Evolutionary conservation across 2,113 vertebrate genomes (phyloP).

Genomic region (Grantiella picta): DNA sequence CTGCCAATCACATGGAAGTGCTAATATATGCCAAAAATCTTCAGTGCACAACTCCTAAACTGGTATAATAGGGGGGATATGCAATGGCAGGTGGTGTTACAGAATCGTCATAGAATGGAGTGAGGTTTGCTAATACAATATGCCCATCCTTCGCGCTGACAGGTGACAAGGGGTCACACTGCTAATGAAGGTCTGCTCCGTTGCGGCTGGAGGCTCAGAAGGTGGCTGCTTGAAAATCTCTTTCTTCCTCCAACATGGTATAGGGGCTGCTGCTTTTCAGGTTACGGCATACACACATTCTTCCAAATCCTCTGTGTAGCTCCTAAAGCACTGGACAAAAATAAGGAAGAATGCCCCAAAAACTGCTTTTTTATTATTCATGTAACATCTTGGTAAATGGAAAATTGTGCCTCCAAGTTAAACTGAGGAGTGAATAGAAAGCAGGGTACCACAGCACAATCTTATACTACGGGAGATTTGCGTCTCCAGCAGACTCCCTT

Average conservation of each 20-base stretch:
- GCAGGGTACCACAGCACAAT: background rate
- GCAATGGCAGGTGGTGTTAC: conserved; percentile 61
- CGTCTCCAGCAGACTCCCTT: background rate
- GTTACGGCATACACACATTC: background rate
- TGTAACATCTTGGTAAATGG: background rate
- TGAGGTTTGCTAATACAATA: conserved; percentile 46
- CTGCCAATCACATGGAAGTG: conserved; percentile 61
- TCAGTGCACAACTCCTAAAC: conserved; percentile 56
- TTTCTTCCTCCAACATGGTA: background rate
- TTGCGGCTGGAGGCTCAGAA: conserved; percentile 22
- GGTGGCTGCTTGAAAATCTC: conserved; percentile 22
- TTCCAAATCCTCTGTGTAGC: background rate
- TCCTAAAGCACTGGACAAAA: conserved; percentile 3
- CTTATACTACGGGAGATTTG: background rate
- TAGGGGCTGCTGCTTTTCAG: background rate
- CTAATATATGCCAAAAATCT: conserved; percentile 63
- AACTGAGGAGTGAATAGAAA: background rate
- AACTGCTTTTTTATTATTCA: background rate
- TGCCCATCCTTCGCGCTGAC: background rate
- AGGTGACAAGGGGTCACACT: conserved; percentile 54
- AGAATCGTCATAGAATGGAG: conserved; percentile 20
- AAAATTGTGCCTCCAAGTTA: background rate
- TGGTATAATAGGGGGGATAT: conserved; percentile 49
- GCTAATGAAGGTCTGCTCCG: conserved; percentile 59
- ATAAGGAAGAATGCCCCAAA: background rate